Conservation (phyloP, 2,888 invertebrate genomes). For the Lydus trimaculatus region DNA sequence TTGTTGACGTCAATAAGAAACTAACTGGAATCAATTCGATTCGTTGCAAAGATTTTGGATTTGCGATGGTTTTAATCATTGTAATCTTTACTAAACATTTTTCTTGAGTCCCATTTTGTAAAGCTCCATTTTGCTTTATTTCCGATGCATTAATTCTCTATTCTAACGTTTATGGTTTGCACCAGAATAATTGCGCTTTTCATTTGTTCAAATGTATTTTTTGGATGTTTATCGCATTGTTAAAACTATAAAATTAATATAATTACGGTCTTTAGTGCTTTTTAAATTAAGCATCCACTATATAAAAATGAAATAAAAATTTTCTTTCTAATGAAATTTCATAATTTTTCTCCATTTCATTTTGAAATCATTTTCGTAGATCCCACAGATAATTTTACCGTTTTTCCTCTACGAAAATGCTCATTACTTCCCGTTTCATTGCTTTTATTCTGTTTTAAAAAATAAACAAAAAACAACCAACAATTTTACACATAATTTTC, state of each 20-base stretch:
- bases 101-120: slow-evolving; percentile 8
- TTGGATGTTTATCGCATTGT: background rate
- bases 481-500: background rate
- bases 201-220: background rate
- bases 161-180: no score
- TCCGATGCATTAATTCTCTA: no score
- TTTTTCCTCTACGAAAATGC: background rate
- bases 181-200: background rate
- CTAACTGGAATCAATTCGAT: no score
- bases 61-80: no score
- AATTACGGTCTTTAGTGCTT: background rate
- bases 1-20: no score
- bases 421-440: background rate
- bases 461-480: background rate
- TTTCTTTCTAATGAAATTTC: background rate
- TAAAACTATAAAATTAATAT: background rate
- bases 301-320: background rate
- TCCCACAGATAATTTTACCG: background rate
- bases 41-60: no score
- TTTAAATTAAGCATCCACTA: background rate
- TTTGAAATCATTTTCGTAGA: background rate
- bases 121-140: slow-evolving; percentile 2
- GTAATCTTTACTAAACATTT: background rate
- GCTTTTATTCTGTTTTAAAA: background rate
- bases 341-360: background rate